Evolutionary conservation across 1,140 invertebrate genomes (phyloP).

Genomic region (Tetramorium simillimum): DNA sequence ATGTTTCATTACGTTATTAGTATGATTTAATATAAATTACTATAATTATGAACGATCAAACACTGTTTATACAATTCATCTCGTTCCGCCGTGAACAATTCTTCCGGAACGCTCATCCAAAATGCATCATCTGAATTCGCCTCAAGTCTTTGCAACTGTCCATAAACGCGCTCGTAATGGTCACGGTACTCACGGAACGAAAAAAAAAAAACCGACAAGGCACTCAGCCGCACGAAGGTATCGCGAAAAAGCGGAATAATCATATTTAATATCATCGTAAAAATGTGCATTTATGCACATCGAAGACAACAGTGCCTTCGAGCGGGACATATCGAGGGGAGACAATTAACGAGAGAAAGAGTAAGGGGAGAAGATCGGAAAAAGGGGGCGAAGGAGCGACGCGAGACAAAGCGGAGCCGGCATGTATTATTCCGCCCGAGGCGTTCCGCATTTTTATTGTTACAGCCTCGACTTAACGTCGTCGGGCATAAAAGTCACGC

Average conservation of each 20-base stretch:
- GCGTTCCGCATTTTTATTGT: constrained; percentile 58
- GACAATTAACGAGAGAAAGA: constrained; percentile 18
- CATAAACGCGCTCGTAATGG: constrained; percentile 40
- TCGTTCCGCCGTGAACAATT: not conserved
- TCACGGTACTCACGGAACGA: not conserved
- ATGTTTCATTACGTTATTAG: not conserved
- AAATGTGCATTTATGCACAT: constrained; percentile 54
- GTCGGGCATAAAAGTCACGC: constrained; percentile 50
- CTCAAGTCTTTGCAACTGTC: constrained; percentile 1
- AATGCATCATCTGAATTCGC: constrained; percentile 16
- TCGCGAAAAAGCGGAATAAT: constrained; percentile 43
- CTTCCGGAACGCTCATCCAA: constrained; percentile 6
- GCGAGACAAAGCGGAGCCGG: constrained; percentile 44
- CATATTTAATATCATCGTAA: constrained; percentile 56
- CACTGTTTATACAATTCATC: not conserved
- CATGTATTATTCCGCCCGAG: constrained; percentile 43
- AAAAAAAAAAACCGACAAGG: constrained; percentile 28
- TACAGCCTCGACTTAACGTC: constrained; percentile 49
- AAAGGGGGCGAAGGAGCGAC: not conserved
- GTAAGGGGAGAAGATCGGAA: not conserved
- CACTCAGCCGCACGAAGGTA: not conserved
- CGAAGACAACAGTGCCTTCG: not conserved
- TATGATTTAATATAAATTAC: not conserved
- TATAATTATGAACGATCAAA: not conserved
- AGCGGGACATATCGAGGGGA: not conserved